Evolutionary conservation across 2,113 vertebrate genomes (phyloP), one percentile per base, ranked within the genome.

Genomic region (Cynoglossus semilaevis): DNA sequence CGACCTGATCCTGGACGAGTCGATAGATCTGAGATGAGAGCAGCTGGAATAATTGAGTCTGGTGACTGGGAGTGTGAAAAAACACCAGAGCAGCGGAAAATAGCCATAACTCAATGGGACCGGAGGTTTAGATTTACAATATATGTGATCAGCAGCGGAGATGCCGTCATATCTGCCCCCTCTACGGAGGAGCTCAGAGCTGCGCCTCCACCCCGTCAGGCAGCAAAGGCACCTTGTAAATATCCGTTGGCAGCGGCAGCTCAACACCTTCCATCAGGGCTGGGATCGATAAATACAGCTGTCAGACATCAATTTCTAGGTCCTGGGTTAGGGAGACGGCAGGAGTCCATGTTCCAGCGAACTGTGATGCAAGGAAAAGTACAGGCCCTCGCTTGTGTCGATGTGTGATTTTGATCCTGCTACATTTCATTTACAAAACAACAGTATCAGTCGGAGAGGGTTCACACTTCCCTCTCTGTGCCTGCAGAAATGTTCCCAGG

Each of bases 1-100:
- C 43, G 14, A 46, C 72, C 66, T 11, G 38, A 63, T 70, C 35
- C 60, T 37, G 63, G 58, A 67, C 45, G 74, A 77, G 76, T 88
- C 79, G 70, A 85, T 87, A 74, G 74, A 87, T 79, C 67, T 72
- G 72, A 84, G 79, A 60, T 17, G 37, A 44, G 65, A 58, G 67
- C 70, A 67, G 71, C 76, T 38, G 54, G 57, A 73, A 77, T 85
- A 81, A 86, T 86, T 85, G 77, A 81, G 73, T 80, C 68, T n/a
- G 74, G 76, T 62, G 55, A 53, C 44, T 2, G 58, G 36, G 61
- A 49, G 73, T 64, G 70, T 68, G 73, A 85, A 85, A n/a, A 87
- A 81, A 64, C 40, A 67, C 76, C 51, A 18, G 67, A 54, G 67
- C 81, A 83, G 85, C 83, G 83, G 79, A 85, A 85, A 82, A 59